Conservation (phyloP, 1,140 invertebrate genomes). For the Heliconius melpomene region DNA sequence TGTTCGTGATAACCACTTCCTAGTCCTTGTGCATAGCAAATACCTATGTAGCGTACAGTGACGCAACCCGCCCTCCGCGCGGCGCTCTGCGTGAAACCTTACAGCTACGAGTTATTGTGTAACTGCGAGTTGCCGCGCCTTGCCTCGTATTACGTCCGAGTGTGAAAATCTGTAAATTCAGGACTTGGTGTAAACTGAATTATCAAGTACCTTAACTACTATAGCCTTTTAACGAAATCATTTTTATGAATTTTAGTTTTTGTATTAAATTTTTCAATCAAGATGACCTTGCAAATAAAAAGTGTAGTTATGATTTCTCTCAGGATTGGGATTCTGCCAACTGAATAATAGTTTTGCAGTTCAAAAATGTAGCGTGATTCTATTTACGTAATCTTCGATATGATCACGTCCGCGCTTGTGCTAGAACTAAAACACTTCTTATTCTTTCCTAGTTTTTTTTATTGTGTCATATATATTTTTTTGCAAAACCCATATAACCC, state of each 20-base stretch:
- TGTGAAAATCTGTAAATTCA: slow-evolving; percentile 26
- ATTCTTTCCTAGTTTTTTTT: background rate
- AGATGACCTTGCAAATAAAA: slow-evolving; percentile 3
- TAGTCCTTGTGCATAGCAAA: slow-evolving; percentile 38
- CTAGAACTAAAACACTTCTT: background rate
- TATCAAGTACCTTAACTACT: no score
- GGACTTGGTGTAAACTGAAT: no score
- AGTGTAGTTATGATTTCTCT: slow-evolving; percentile 2
- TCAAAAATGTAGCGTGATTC: background rate
- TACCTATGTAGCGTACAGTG: slow-evolving; percentile 26
- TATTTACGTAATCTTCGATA: slow-evolving; percentile 6
- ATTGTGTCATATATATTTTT: background rate
- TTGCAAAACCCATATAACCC: no score
- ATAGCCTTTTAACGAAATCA: no score
- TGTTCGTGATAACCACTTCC: slow-evolving; percentile 26
- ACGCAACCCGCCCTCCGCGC: slow-evolving; percentile 37
- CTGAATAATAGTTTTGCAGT: slow-evolving; percentile 3
- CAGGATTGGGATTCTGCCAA: slow-evolving; percentile 12
- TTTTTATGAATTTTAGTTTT: background rate
- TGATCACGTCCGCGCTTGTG: background rate
- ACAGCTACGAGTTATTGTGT: slow-evolving; percentile 20
- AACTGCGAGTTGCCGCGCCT: slow-evolving; percentile 13
- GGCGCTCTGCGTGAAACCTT: slow-evolving; percentile 24
- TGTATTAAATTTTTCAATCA: background rate
- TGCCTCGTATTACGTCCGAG: background rate